Base-by-base conservation (phyloP, 2,113 vertebrate species). In the Oreochromis niloticus region DNA sequence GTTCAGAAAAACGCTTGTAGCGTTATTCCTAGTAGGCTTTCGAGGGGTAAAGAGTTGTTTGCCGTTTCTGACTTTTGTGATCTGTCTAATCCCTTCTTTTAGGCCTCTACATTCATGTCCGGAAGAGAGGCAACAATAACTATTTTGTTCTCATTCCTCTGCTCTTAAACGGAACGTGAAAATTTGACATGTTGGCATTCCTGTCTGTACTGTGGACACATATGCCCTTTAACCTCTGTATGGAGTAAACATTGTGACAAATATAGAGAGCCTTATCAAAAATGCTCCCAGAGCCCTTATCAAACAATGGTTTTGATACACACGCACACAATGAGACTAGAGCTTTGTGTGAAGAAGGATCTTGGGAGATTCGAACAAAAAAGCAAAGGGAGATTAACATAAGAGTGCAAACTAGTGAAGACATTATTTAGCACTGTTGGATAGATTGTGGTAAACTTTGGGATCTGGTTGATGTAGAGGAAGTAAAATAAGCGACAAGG, bases 231-330 rank as follows among this genome's bases (percentile, higher is more conserved):
- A 85, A 89, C 91, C 85, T 88, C 55, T 19, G 6, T 22, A 9
- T 3, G 3, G 48, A 9, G 13, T 34, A 90, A 92, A 93, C 89
- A 91, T 14, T 86, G 52, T 68, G 68, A 90, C 92, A 93, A 88
- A 90, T 81, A 87, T 55, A 48, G 79, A 71, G 24, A 39, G 80
- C 86, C 57, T 95, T 92, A 94, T 91, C 86, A 82, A 75, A 89
- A 88, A 82, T 59, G 56, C 56, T 54, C 9, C 9, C 30, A 1
- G 41, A 34, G 71, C 7, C 48, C 52, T 86, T 88, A 92, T 92
- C 91, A 85, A 92, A 94, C 93, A 95, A 93, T 92, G 73, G 54
- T 2, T 48, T 27, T 9, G 86, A 94, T 89, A 83, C 16, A 54
- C 36, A 46, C 0, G 6, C 43, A 41, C 10, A 43, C 46, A 83